These are phyloP conservation scores for Neodontobutis hainanensis DNA, from an alignment of 2,113 vertebrate genomes.

Conservation along the genomic window DNA sequence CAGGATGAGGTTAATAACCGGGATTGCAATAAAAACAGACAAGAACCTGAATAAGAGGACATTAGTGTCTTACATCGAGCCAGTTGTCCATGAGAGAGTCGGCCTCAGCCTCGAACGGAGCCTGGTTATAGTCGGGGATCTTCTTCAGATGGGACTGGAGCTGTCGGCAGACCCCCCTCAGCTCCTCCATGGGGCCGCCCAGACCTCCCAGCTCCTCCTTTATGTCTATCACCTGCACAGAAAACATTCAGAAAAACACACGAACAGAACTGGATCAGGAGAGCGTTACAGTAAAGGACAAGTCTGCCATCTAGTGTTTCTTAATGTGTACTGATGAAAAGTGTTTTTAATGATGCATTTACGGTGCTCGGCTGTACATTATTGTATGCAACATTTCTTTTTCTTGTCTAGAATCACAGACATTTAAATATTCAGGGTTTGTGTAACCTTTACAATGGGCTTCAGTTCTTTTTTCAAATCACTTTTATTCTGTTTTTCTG, in stretches of 20 bases:
- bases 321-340: neutral
- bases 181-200: constrained; percentile 83
- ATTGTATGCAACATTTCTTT: too few relatives aligned
- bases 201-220: constrained; percentile 86
- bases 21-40: too few relatives aligned
- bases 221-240: constrained; percentile 80
- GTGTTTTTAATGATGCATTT: too few relatives aligned
- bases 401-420: too few relatives aligned
- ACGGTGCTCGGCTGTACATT: too few relatives aligned
- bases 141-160: constrained; percentile 90
- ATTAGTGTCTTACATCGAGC: constrained; percentile 87
- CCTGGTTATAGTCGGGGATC: constrained; percentile 87
- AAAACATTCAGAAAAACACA: neutral
- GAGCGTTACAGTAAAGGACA: neutral
- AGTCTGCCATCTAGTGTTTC: constrained; percentile 23
- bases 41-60: too few relatives aligned
- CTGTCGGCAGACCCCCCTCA: constrained; percentile 87
- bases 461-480: too few relatives aligned
- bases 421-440: too few relatives aligned
- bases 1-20: too few relatives aligned
- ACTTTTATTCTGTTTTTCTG: too few relatives aligned
- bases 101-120: constrained; percentile 87
- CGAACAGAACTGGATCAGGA: too few relatives aligned
- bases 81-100: constrained; percentile 90
- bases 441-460: too few relatives aligned